A percentile compares a stretch with the other conserved stretches of the same genome.
These are phyloP conservation scores for Apotomis turbidana DNA, from an alignment of 2,888 invertebrate species.

Conservation along the genomic window DNA sequence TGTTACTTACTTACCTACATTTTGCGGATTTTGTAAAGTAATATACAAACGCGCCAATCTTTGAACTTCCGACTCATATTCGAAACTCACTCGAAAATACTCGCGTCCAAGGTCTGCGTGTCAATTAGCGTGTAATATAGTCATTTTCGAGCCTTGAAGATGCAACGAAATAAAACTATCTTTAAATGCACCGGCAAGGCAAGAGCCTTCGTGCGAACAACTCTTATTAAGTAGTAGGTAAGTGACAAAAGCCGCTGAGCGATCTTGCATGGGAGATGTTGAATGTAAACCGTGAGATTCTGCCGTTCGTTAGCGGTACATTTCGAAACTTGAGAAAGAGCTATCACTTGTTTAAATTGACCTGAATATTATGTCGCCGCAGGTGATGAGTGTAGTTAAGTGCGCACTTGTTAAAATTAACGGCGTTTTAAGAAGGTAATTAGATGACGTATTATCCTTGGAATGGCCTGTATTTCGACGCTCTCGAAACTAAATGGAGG, in stretches of 20 bases:
- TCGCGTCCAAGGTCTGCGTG: no score
- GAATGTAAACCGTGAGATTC: slow-evolving; percentile 39
- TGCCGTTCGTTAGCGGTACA: slow-evolving; percentile 33
- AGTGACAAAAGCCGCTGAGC: slow-evolving; percentile 4
- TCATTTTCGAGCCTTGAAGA: background rate
- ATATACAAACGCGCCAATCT: no score
- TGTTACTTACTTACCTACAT: no score
- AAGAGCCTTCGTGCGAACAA: slow-evolving; percentile 5
- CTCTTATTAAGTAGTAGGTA: slow-evolving; percentile 1
- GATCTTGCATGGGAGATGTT: slow-evolving; percentile 26
- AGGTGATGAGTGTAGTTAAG: slow-evolving; percentile 4
- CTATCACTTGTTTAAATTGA: slow-evolving; percentile 36
- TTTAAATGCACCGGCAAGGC: background rate
- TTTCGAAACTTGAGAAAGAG: slow-evolving; percentile 38
- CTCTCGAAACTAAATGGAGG: slow-evolving; percentile 25
- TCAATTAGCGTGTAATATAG: background rate
- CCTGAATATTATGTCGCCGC: slow-evolving; percentile 24
- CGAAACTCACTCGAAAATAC: no score
- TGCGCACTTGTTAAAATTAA: slow-evolving; percentile 29
- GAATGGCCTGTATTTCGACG: slow-evolving; percentile 16
- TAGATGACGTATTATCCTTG: slow-evolving; percentile 16
- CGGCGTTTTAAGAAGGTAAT: slow-evolving; percentile 8
- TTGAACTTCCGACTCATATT: no score
- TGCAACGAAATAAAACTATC: background rate
- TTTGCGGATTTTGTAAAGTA: no score